Base-by-base conservation (phyloP, 2,888 invertebrate genomes). In the Patella pellucida region DNA sequence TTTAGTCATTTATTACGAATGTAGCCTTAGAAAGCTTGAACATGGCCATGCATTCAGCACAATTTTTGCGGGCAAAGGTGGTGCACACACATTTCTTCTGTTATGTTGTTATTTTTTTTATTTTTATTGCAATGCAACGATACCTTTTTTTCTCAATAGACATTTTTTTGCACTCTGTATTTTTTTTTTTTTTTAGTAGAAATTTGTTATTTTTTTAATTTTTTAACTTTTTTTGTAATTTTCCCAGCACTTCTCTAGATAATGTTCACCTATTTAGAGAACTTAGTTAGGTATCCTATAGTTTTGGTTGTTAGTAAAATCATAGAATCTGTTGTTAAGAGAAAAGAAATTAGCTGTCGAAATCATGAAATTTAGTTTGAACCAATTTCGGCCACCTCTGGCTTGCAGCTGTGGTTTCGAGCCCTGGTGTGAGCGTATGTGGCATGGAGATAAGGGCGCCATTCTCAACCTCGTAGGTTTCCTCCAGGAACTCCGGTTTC, bases 291-390 rank as follows among this genome's bases (percentile, higher is more conserved):
- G 23, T 23, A 62, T 62, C 62, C 62, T 62, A 23, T 62, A 62
- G 62, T 23, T 62, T 62, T 62, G 62, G 62, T 62, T 62, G 62
- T 19, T 62, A 62, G 62, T 62, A 16, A 62, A 23, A 62, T 23
- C 19, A 12, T 23, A 62, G 23, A 62, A 62, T 62, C 62, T 62
- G 62, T 62, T 62, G 62, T 62, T 62, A 62, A 41, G 9, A 1
- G 9, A 41, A 41, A 41, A 41, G 9, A 41, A 31, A 31, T 2
- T 31, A 2, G 31, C 31, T 31, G 31, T 3, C 4, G 31, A 41
- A 27, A 27, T 27, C 27, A 27, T 27, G 27, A 27, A 41, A 41
- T 41, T 31, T 4, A 3, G 31, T 31, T 31, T 31, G 31, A 31
- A 31, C 2, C 31, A 4, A 31, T 31, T n/a, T n/a, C n/a, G n/a